Base-by-base conservation (phyloP, 2,888 invertebrate species). In the Alviniconcha strummeri region DNA sequence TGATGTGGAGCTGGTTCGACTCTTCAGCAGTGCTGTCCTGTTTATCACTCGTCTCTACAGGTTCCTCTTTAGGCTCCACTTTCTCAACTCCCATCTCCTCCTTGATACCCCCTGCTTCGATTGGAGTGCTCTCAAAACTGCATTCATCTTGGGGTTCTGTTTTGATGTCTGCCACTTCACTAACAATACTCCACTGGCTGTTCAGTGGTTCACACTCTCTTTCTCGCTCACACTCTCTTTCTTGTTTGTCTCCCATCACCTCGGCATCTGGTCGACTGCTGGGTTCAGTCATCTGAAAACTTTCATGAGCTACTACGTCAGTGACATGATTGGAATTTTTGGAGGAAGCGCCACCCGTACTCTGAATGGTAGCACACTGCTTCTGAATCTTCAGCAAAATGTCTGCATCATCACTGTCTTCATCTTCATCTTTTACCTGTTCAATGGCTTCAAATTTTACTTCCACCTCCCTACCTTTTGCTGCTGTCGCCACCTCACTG, bases 301-400 rank as follows among this genome's bases (percentile, higher is more conserved):
- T 52, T 60, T 78, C 64, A 7, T 36, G 60, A 1, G 78, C 19
- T 5, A 78, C 60, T n/a, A 52, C 64, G 54, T 67, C 69, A 55
- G 69, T 69, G 13, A 36, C 19, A 15, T 80, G 19, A n/a, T 6
- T n/a, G 6, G 80, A 17, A 17, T 64, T 8, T 56, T 69, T 80
- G 55, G 69, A 55, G 15, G 79, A 17, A 3, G n/a, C 36, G 9
- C 67, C 86, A 9, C 81, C 87, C 80, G 85, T 85, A 13, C 93
- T 92, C 87, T 94, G 94, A 84, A 94, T 93, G 76, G 92, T 93
- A 15, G 92, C 94, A 90, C 94, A 95, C 86, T 95, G 94, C 85
- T 93, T 94, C 85, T 95, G 95, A 67, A 95, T 94, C 89, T 94
- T 94, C 80, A 94, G 89, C 83, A 94, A 89, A 85, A 91, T 94